These are phyloP conservation scores for Drosophila littoralis DNA, from an alignment of 1,140 invertebrate genomes.

Conservation along the genomic window DNA sequence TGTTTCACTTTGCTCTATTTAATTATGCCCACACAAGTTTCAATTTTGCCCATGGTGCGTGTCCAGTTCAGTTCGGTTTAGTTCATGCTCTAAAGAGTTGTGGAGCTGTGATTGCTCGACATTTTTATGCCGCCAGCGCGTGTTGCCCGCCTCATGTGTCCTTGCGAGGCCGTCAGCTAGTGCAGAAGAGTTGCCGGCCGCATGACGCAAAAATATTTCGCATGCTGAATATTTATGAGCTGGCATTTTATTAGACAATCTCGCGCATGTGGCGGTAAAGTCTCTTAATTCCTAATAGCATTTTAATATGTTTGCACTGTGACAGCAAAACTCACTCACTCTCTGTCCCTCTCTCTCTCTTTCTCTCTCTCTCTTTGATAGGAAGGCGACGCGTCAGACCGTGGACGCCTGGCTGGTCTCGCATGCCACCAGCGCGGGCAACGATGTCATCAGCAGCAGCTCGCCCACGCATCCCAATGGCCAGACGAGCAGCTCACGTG, in stretches of 20 bases:
- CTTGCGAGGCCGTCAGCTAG: background rate
- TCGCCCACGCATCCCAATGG: slow-evolving; percentile 87
- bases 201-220: slow-evolving; percentile 46
- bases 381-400: slow-evolving; percentile 95
- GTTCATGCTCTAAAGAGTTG: slow-evolving; percentile 43
- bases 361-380: slow-evolving; percentile 83
- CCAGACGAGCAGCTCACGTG: slow-evolving; percentile 85
- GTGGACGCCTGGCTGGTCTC: slow-evolving; percentile 96
- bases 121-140: slow-evolving; percentile 70
- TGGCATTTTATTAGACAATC: slow-evolving; percentile 73
- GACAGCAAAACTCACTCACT: slow-evolving; percentile 1
- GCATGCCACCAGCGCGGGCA: slow-evolving; percentile 90
- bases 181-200: background rate
- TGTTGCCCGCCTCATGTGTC: slow-evolving; percentile 41
- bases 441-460: slow-evolving; percentile 85
- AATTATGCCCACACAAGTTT: background rate
- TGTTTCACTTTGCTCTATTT: too few species aligned
- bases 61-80: background rate
- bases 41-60: background rate
- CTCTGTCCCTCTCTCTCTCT: background rate
- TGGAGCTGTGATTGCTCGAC: slow-evolving; percentile 58
- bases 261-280: slow-evolving; percentile 44
- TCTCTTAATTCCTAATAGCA: slow-evolving; percentile 62
- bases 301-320: slow-evolving; percentile 60
- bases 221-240: slow-evolving; percentile 78